Evolutionary conservation across 2,888 invertebrate genomes (phyloP), one percentile per base, ranked within the genome.

Genomic region (Zootermopsis nevadensis): DNA sequence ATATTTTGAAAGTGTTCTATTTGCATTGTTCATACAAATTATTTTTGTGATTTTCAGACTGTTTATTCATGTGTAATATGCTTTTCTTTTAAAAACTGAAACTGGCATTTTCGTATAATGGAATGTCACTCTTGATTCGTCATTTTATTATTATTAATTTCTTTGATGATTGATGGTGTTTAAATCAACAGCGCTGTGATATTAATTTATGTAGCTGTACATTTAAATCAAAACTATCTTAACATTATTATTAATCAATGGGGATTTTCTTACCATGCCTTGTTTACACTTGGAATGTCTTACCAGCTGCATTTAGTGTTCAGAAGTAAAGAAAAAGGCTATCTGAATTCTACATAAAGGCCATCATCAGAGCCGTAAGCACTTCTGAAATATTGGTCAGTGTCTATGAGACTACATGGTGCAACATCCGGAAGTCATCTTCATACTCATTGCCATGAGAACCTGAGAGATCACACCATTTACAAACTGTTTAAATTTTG

Each of bases 131-230:
- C 15, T 53, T 22, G 7, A 53, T 53, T 38, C 4, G 60, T 60
- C 3, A 12, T 6, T 6, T 27, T 60, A 60, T 60, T 60, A 60
- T 60, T 10, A 60, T 60, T 60, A 60, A n/a, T 60, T 60, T 60
- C 27, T 27, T 6, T n/a, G 6, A 60, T 60, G n/a, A 27, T 60
- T 60, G n/a, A 53, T 53, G 60, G 60, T 60, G n/a, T 27, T 60
- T 60, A 60, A n/a, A 60, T 60, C n/a, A 12, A 60, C n/a, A 60
- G 60, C 8, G 60, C 60, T 60, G 60, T 60, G 60, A 60, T 60
- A 60, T 60, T 48, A 60, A 60, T 60, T 60, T 60, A 8, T 60
- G n/a, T 60, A 60, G 60, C 60, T 27, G 12, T 60, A 60, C n/a
- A 8, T 60, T 60, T 60, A 60, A 60, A 60, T 27, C 60, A 60